Conservation (phyloP, 2,113 vertebrate species). For the Actinemys pallida region DNA sequence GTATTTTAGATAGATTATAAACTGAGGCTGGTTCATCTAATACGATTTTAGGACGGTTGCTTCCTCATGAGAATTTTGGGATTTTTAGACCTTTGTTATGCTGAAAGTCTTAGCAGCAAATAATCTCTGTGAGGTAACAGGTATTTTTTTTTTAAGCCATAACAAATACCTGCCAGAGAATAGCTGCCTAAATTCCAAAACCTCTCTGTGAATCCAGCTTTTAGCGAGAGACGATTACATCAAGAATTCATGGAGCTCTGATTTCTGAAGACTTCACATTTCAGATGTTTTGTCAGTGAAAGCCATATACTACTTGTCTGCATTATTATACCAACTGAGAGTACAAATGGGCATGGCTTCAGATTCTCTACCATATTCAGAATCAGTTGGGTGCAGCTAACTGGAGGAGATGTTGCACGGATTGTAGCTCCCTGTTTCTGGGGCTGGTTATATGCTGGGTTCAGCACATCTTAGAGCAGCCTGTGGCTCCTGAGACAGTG, state of each 20-base stretch:
- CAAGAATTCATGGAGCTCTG: no score
- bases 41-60: background rate
- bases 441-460: background rate
- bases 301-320: background rate
- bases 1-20: background rate
- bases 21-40: background rate
- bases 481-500: background rate
- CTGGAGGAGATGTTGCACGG: no score
- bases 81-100: background rate
- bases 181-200: background rate
- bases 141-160: background rate
- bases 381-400: background rate
- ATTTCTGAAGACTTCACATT: no score
- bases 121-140: background rate
- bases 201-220: fast-evolving
- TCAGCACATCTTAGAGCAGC: background rate
- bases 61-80: background rate
- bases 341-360: background rate
- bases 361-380: background rate
- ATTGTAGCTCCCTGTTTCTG: background rate
- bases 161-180: background rate
- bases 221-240: no score
- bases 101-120: background rate
- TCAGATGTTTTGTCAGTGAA: background rate
- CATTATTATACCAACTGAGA: background rate